Percentiles rank a stretch among this genome's conserved stretches.
phyloP scores from a whole-genome alignment of 2,797 vertebrate genomes.

The Triplophysa yarkandensis region DNA sequence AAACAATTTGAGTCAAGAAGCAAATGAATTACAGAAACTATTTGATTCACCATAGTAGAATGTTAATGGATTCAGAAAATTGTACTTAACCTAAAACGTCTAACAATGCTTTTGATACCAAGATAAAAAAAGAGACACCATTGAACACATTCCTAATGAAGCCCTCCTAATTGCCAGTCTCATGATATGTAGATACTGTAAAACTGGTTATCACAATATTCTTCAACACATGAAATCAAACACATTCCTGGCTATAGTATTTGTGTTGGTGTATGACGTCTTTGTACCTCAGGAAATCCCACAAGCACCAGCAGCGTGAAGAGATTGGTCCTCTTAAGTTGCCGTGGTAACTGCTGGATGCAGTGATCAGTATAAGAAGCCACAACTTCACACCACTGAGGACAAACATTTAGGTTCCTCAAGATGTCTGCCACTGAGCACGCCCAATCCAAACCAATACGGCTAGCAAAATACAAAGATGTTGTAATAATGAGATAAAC shows the following conservation, averaged over 20 bases:
- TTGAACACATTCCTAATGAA: no score
- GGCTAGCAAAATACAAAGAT: conserved; percentile 71
- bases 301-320: conserved; percentile 95
- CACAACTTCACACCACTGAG: conserved; percentile 85
- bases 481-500: neutral
- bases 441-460: conserved; percentile 94
- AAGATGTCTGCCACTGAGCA: conserved; percentile 95
- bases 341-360: conserved; percentile 87
- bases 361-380: conserved; percentile 92
- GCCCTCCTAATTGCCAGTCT: no score
- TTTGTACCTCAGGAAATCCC: conserved; percentile 91
- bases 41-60: neutral
- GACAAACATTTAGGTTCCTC: conserved; percentile 83
- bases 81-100: neutral
- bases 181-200: no score
- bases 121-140: neutral
- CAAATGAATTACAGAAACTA: neutral
- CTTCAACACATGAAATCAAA: no score
- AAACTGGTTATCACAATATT: no score
- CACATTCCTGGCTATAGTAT: neutral
- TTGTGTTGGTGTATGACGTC: neutral
- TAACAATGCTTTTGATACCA: neutral
- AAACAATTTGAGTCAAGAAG: neutral
- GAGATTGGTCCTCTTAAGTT: conserved; percentile 92
- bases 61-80: neutral